Percentiles rank a stretch among this genome's conserved stretches.
Conservation (phyloP, 2,888 invertebrate genomes). For the Trichopoda pennipes region DNA sequence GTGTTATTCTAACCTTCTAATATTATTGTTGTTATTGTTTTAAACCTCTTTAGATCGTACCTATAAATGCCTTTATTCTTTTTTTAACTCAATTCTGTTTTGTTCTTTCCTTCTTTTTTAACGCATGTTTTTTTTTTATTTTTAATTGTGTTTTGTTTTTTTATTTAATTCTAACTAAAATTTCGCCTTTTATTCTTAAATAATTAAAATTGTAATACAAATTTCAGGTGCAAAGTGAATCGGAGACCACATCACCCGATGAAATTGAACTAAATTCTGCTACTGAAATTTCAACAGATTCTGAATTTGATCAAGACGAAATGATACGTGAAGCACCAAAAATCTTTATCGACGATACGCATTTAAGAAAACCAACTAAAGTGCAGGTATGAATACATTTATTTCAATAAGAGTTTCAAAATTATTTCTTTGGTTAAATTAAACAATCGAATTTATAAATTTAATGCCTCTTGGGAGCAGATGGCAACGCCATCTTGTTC, state of each 20-base stretch:
- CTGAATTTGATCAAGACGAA: constrained; percentile 93
- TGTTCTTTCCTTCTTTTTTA: constrained; percentile 9
- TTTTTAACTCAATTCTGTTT: constrained; percentile 56
- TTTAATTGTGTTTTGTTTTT: constrained; percentile 31
- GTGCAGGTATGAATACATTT: constrained; percentile 83
- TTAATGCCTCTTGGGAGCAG: too few species aligned
- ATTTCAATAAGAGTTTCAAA: too few species aligned
- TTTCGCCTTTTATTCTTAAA: not conserved
- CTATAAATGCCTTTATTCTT: constrained; percentile 76
- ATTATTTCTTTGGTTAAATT: too few species aligned
- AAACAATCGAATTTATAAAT: too few species aligned
- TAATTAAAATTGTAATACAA: not conserved
- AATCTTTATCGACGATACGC: constrained; percentile 87
- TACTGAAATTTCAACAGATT: constrained; percentile 95
- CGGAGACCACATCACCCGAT: constrained; percentile 85
- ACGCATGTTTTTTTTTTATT: constrained; percentile 50
- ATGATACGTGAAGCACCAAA: constrained; percentile 86
- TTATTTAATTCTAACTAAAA: constrained; percentile 22
- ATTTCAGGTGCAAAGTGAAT: constrained; percentile 85
- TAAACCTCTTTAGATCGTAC: constrained; percentile 81
- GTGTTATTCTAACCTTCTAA: constrained; percentile 50
- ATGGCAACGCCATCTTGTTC: too few species aligned
- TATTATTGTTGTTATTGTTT: constrained; percentile 61
- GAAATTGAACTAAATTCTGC: constrained; percentile 91
- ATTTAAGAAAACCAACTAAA: constrained; percentile 84